Evolutionary conservation across 1,140 invertebrate species (phyloP), one percentile per base, ranked within the genome.

Genomic region (Bombus difficillimus): DNA sequence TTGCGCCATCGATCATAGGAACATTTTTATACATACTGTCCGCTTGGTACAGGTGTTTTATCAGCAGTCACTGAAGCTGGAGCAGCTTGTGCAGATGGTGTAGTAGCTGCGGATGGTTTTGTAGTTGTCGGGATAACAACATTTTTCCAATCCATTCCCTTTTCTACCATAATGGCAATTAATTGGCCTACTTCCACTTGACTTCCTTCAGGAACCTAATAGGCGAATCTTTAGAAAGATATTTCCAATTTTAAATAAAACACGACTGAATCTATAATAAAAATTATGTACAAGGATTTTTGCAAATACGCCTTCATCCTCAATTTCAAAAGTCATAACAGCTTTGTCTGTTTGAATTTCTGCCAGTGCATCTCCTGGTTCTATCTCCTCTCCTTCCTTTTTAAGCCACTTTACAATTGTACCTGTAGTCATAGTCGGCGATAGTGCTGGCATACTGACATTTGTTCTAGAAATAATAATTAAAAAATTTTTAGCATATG

Each of bases 281-380:
- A 77, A 78, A 84, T 69, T 73, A 74, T 73, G 18, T 89, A 95
- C 95, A 74, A 95, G 86, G 87, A 99, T 99, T 95, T 99, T 99
- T 13, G 99, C 99, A 79, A 99, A 95, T 94, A 98, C 99, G 18
- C 98, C 98, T 95, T 99, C 99, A 93, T 99, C 99, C 0, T 99
- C 98, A 28, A 99, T 98, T 96, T 99, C 99, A 95, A 99, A 99
- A 6, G 99, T 98, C 99, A 99, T 99, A 0, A 99, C 99, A 0
- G 99, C 99, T 96, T 99, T 99, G 92, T 99, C 99, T 28, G 99
- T 99, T 96, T 99, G 99, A 95, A 99, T 99, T 96, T 99, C 99
- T 83, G 99, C 99, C 53, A 99, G 95, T 22, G 99, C 95, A 94
- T 99, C 99, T 90, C 97, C 97, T 95, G 92, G 95, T 95, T 97